Evolutionary conservation across 2,888 invertebrate genomes (phyloP).

Genomic region (Exocentrus adspersus): DNA sequence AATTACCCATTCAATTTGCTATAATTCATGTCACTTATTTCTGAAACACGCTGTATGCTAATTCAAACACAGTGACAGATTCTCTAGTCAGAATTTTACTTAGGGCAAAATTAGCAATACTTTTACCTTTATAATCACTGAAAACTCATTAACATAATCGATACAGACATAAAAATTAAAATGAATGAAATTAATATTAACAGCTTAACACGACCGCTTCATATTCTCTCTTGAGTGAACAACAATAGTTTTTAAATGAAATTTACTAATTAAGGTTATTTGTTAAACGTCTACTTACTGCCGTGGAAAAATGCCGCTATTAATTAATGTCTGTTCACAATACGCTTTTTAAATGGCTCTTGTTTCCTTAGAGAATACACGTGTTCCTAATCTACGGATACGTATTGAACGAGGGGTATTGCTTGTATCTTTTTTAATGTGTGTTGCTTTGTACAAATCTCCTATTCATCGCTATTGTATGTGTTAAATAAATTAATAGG

Average conservation of each 20-base stretch:
- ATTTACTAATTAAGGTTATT: constrained; percentile 46
- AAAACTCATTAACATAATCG: no score
- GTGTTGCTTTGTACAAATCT: not conserved
- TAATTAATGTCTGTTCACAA: not conserved
- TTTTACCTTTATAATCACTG: no score
- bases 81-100: no score
- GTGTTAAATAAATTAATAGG: not conserved
- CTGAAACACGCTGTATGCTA: no score
- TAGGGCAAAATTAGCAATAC: no score
- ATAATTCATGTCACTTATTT: no score
- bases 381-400: not conserved
- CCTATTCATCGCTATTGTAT: not conserved
- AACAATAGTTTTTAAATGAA: constrained; percentile 13
- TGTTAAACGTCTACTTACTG: constrained; percentile 45
- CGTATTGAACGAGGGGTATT: not conserved
- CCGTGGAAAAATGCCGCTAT: constrained; percentile 24
- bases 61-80: no score
- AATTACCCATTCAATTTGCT: no score
- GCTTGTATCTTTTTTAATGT: not conserved
- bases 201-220: not conserved
- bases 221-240: not conserved
- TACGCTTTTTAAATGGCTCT: not conserved
- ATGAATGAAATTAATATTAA: not conserved
- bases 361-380: not conserved
- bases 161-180: not conserved